Conservation (phyloP, 2,797 vertebrate species). For the Sarcoramphus papa region DNA sequence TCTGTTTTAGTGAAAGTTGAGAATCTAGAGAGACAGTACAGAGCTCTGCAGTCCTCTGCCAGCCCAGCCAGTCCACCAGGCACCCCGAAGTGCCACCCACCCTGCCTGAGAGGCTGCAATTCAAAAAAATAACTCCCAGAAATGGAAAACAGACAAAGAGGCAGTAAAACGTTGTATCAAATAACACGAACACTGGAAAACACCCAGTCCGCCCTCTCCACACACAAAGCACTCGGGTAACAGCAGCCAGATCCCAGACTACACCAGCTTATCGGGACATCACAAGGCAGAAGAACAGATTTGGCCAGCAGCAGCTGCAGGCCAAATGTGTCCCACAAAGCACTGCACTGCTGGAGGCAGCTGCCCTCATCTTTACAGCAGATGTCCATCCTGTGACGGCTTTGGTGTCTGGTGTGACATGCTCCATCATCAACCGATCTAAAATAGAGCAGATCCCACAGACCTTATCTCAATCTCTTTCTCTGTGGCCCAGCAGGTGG, state of each 20-base stretch:
- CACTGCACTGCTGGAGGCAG: constrained; percentile 10
- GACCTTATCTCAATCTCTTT: background rate
- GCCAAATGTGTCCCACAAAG: constrained; percentile 42
- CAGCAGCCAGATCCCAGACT: background rate
- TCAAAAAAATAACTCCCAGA: background rate
- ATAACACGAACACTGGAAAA: background rate
- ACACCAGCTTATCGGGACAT: constrained; percentile 7
- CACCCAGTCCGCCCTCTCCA: background rate
- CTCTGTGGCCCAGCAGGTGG: background rate
- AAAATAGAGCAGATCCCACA: constrained; percentile 22
- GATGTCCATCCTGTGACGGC: constrained; percentile 12
- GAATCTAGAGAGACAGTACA: background rate
- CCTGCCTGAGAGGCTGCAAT: background rate
- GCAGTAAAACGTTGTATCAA: constrained; percentile 5
- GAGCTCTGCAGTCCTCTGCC: background rate
- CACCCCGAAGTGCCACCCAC: background rate
- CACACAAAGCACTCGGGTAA: background rate
- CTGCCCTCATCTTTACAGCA: constrained; percentile 46
- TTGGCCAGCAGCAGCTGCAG: constrained; percentile 16
- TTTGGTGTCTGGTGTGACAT: background rate
- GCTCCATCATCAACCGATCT: background rate
- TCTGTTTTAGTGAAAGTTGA: background rate
- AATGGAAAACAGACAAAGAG: constrained; percentile 8
- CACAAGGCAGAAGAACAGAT: constrained; percentile 36
- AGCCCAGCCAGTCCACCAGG: background rate